A percentile compares a stretch with the other conserved stretches of the same genome.
Evolutionary conservation across 2,888 invertebrate genomes (phyloP).

Genomic region (Camptogramma bilineatum): DNA sequence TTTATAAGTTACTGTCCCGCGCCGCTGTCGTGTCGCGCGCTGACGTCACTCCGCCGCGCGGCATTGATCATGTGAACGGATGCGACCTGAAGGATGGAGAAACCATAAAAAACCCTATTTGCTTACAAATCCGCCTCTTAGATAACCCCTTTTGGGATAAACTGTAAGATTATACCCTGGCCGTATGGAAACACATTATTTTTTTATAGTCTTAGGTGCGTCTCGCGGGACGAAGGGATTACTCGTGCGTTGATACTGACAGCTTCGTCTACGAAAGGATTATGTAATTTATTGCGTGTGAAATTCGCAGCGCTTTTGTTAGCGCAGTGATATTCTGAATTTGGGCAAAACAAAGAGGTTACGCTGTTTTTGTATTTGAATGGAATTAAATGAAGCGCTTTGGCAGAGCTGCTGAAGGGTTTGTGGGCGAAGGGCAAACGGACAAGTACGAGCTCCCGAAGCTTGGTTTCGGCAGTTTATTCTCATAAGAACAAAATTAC

Average conservation of each 20-base stretch:
- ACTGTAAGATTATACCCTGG: slow-evolving; percentile 36
- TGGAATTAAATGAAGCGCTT: slow-evolving; percentile 8
- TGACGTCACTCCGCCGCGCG: too few species aligned
- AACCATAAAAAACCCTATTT: slow-evolving; percentile 42
- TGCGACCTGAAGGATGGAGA: slow-evolving; percentile 27
- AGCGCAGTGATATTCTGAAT: slow-evolving; percentile 11
- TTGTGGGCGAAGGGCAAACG: background rate
- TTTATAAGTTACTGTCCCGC: background rate
- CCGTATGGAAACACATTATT: slow-evolving; percentile 34
- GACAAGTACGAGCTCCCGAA: background rate
- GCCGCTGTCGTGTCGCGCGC: too few species aligned
- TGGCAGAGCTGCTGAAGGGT: slow-evolving; percentile 3
- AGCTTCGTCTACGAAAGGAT: slow-evolving; percentile 24
- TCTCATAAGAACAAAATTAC: background rate
- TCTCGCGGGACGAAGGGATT: slow-evolving; percentile 28
- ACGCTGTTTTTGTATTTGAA: slow-evolving; percentile 3
- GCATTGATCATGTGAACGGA: slow-evolving; percentile 18
- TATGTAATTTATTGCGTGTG: slow-evolving; percentile 33
- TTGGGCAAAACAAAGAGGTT: slow-evolving; percentile 11
- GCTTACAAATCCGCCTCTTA: slow-evolving; percentile 41
- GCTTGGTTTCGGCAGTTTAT: background rate
- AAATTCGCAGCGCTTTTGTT: slow-evolving; percentile 18
- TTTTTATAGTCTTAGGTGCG: slow-evolving; percentile 37
- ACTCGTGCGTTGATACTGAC: slow-evolving; percentile 18
- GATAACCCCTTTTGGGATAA: slow-evolving; percentile 41